Evolutionary conservation across 2,888 invertebrate species (phyloP).

Genomic region (Acanthoscelides obtectus): DNA sequence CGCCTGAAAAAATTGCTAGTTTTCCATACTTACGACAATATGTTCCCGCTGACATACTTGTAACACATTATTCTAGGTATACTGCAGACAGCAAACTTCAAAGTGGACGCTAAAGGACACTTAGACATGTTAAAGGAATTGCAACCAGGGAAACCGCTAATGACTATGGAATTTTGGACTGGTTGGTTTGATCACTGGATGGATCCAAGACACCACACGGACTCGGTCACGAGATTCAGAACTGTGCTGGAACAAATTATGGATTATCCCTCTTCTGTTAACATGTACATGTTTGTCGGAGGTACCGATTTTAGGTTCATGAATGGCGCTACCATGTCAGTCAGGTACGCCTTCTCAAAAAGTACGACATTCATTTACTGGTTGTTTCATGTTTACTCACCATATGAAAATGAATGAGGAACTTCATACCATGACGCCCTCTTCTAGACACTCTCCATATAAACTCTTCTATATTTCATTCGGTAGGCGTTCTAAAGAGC

Average conservation of each 20-base stretch:
- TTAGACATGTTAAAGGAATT: constrained; percentile 44
- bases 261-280: constrained; percentile 54
- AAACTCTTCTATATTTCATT: no score
- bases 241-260: constrained; percentile 34
- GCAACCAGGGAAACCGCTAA: constrained; percentile 52
- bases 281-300: constrained; percentile 86
- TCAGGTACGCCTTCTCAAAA: neutral
- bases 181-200: constrained; percentile 61
- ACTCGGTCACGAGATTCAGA: constrained; percentile 26
- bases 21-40: no score
- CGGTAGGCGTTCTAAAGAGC: no score
- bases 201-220: constrained; percentile 36
- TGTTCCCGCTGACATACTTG: no score
- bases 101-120: constrained; percentile 40
- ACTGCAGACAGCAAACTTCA: constrained; percentile 54
- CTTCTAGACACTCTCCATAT: no score
- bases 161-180: constrained; percentile 59
- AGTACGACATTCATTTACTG: no score
- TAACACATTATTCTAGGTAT: constrained; percentile 2
- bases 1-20: no score
- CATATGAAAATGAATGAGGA: no score
- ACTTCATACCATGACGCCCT: no score
- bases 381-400: no score
- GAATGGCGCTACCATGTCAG: constrained; percentile 9
- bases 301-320: constrained; percentile 1